Conservation (phyloP, 2,888 invertebrate genomes). For the Hemaris fuciformis region DNA sequence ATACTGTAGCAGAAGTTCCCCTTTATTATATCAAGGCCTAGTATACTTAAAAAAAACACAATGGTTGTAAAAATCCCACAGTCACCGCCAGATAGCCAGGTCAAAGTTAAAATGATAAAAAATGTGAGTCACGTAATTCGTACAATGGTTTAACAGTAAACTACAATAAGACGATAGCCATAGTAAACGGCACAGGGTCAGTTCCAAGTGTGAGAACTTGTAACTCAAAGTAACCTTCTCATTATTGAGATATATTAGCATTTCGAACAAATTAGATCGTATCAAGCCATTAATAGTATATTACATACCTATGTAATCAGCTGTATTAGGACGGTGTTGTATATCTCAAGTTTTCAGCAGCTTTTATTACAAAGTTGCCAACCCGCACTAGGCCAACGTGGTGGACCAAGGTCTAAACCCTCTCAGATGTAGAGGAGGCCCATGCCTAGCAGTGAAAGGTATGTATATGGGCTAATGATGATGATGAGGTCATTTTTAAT, state of each 20-base stretch:
- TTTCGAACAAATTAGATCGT: background rate
- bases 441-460: no score
- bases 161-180: conserved; percentile 36
- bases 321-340: no score
- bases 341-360: no score
- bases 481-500: no score
- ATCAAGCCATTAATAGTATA: background rate
- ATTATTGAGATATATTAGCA: conserved; percentile 17
- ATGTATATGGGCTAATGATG: no score
- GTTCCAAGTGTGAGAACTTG: conserved; percentile 61
- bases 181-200: conserved; percentile 56
- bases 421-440: no score
- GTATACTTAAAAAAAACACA: background rate
- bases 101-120: background rate
- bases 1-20: no score
- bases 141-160: conserved; percentile 43
- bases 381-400: no score
- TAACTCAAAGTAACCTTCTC: conserved; percentile 33
- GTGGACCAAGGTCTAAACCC: no score
- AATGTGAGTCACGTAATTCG: conserved; percentile 27
- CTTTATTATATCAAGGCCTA: no score
- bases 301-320: no score
- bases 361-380: no score
- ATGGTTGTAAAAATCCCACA: background rate
- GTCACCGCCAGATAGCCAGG: background rate